Conservation (phyloP, 2,113 vertebrate genomes). For the Pseudopodoces humilis region DNA sequence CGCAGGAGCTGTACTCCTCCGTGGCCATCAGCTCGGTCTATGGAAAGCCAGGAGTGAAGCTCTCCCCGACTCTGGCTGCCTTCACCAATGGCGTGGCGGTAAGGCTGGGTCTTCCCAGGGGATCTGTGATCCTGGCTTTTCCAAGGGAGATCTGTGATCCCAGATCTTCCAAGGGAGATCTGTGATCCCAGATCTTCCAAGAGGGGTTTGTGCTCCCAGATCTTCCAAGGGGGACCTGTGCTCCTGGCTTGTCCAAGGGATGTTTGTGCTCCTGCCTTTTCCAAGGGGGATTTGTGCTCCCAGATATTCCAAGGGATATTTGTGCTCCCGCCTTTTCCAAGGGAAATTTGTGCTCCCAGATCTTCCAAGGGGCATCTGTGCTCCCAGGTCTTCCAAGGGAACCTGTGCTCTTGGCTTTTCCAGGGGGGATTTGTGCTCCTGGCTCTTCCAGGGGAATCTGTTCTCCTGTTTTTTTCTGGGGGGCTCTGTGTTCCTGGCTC, state of each 20-base stretch:
- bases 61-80: slow-evolving; percentile 82
- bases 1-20: slow-evolving; percentile 78
- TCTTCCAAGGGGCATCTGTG: too few relatives aligned
- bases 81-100: slow-evolving; percentile 89
- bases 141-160: too few relatives aligned
- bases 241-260: too few relatives aligned
- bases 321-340: neutral
- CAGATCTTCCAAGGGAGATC: too few relatives aligned
- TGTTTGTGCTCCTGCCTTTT: too few relatives aligned
- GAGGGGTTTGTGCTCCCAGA: neutral
- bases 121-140: too few relatives aligned
- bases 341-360: too few relatives aligned
- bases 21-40: slow-evolving; percentile 82
- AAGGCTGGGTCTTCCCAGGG: neutral
- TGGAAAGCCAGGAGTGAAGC: slow-evolving; percentile 73
- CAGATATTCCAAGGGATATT: too few relatives aligned
- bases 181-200: neutral
- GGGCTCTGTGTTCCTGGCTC: neutral
- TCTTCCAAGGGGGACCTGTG: neutral
- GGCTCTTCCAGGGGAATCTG: too few relatives aligned
- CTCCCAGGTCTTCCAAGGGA: neutral
- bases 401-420: fast-evolving
- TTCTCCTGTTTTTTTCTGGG: neutral
- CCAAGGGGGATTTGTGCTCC: neutral
- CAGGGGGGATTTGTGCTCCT: neutral